phyloP scores from a whole-genome alignment of 1,140 invertebrate species.

The Mylabris phalerata region DNA sequence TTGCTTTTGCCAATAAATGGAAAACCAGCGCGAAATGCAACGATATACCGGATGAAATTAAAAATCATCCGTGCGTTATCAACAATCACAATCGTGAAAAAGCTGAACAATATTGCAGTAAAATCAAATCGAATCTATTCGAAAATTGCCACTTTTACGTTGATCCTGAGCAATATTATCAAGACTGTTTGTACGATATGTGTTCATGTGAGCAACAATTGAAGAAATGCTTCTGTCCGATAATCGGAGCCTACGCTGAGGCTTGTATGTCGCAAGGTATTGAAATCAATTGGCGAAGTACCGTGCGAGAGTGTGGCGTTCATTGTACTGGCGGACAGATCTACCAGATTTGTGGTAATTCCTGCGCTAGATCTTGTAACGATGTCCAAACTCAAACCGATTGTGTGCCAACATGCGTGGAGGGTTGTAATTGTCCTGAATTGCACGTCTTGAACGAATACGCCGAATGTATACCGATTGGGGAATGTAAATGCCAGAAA shows the following conservation, averaged over 20 bases:
- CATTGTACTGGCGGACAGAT: slow-evolving; percentile 70
- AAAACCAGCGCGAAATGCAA: slow-evolving; percentile 67
- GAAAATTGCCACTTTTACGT: slow-evolving; percentile 50
- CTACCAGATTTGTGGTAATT: slow-evolving; percentile 72
- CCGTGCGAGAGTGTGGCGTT: slow-evolving; percentile 72
- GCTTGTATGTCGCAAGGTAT: slow-evolving; percentile 64
- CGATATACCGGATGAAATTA: slow-evolving; percentile 48
- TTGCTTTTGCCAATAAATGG: slow-evolving; percentile 84
- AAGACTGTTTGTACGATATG: slow-evolving; percentile 79
- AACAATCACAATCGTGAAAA: slow-evolving; percentile 60
- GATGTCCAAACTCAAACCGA: slow-evolving; percentile 48
- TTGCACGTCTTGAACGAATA: slow-evolving; percentile 64
- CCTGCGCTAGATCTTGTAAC: slow-evolving; percentile 63
- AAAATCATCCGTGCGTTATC: slow-evolving; percentile 60
- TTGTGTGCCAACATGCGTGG: slow-evolving; percentile 65
- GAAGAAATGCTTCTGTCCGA: slow-evolving; percentile 68
- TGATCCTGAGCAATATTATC: slow-evolving; percentile 69
- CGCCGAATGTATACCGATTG: slow-evolving; percentile 69
- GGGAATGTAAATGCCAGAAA: slow-evolving; percentile 68
- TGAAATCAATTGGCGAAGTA: slow-evolving; percentile 67
- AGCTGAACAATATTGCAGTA: slow-evolving; percentile 64
- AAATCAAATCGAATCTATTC: slow-evolving; percentile 61
- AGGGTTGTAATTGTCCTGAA: slow-evolving; percentile 80
- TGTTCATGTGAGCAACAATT: slow-evolving; percentile 57
- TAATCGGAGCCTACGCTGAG: slow-evolving; percentile 69